These are phyloP conservation scores for Prolemur simus DNA, from an alignment of 2,113 vertebrate genomes.

Conservation along the genomic window DNA sequence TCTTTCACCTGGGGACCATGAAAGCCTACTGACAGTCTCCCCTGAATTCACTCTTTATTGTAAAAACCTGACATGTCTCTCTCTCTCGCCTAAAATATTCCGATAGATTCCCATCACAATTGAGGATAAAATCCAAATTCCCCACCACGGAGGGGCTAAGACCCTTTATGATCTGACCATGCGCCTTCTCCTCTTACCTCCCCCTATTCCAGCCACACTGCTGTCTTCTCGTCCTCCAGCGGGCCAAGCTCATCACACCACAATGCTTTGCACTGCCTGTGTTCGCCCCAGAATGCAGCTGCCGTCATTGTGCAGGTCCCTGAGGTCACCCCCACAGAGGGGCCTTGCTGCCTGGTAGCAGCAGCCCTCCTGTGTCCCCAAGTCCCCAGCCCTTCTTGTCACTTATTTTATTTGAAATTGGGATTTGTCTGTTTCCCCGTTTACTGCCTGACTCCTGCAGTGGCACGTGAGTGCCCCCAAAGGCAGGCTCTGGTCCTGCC, in stretches of 20 bases:
- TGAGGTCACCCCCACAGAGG: not conserved
- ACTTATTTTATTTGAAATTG: not conserved
- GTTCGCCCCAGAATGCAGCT: not conserved
- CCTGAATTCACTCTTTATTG: not conserved
- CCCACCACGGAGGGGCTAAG: not conserved
- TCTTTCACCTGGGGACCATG: not conserved
- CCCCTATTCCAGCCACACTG: not conserved
- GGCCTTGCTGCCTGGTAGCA: not conserved
- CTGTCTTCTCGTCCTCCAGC: not conserved
- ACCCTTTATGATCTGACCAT: not conserved
- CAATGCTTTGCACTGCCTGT: not conserved
- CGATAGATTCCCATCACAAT: not conserved
- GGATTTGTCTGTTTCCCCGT: not conserved
- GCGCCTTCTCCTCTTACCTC: too few species aligned
- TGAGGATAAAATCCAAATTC: not conserved
- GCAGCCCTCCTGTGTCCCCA: accelerated
- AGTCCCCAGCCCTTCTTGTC: not conserved
- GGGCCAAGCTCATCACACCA: not conserved
- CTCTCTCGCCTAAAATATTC: not conserved
- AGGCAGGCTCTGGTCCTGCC: not conserved
- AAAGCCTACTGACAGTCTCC: not conserved
- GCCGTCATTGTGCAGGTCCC: too few species aligned
- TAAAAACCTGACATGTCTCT: not conserved
- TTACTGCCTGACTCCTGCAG: too few species aligned
- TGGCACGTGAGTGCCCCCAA: accelerated